Evolutionary conservation across 2,797 vertebrate genomes (phyloP), one percentile per base, ranked within the genome.

Genomic region (Megalops cyprinoides): DNA sequence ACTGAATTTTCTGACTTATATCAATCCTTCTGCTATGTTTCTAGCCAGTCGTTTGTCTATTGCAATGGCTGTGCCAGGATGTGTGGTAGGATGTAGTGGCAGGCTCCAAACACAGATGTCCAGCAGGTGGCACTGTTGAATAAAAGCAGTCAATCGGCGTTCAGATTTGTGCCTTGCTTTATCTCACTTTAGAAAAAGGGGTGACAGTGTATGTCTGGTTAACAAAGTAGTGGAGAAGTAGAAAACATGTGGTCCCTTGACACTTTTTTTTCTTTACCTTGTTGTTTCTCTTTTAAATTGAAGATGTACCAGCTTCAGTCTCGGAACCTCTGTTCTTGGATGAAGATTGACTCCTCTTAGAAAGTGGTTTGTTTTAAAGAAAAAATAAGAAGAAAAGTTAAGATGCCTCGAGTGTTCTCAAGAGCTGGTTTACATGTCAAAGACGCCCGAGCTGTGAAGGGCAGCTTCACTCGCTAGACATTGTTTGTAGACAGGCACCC

Each of bases 111-210:
- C 65, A 44, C 34, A n/a, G 65, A 8, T 2, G 34, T 53, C 81
- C 81, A 82, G 81, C 77, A 82, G 81, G 81, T 82, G 81, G 81
- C 81, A 79, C 42, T 82, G 77, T 82, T 82, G 76, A 76, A 74
- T 82, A 79, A 44, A 78, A 79, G 46, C 81, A 79, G 7, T 14
- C n/a, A n/a, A n/a, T n/a, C n/a, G n/a, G 37, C 42, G 3, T 55
- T 4, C 6, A n/a, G 7, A 10, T 34, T n/a, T 49, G 9, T 46
- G 42, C 28, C 9, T 28, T 51, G 37, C 39, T 74, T 23, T 25
- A n/a, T 65, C 74, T 81, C 53, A 18, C 9, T 82, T 25, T 73
- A 34, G 31, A 58, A 9, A 58, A 20, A 48, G 39, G 53, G 42
- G 31, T 82, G 56, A 46, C 55, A 23, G 14, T 76, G 37, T 51